Base-by-base conservation (phyloP, 2,113 vertebrate species). In the Aptenodytes forsteri region DNA sequence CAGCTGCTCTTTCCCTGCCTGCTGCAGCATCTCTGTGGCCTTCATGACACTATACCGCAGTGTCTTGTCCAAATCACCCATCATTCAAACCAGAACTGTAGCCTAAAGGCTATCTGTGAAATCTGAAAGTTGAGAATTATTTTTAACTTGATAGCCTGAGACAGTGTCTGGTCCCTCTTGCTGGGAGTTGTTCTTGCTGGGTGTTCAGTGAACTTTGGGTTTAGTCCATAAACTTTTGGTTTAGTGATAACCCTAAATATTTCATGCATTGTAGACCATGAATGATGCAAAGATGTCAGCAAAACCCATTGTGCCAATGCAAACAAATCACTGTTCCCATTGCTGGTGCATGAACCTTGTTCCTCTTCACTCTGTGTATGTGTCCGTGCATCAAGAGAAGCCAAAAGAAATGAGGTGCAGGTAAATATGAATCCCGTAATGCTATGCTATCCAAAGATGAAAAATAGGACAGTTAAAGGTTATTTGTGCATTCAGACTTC, bases 201-300 rank as follows among this genome's bases (percentile, higher is more conserved):
- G 83, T 92, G 94, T 97, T 96, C 92, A 10, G n/a, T 13, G 29
- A 54, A 32, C 36, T 95, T 94, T 94, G 87, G 89, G 50, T 86
- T 52, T 85, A 42, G 71, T 92, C 90, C 79, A 66, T 87, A 7
- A 91, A 29, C 56, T 67, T 89, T 81, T 2, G 10, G 44, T 82
- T 92, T 80, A 76, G 54, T 47, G 95, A 96, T 96, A 95, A 95
- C 91, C 91, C 54, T 5, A 38, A 54, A 94, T 94, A 79, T 83
- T 95, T 95, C 46, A 56, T 20, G 89, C 91, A 5, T 50, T 6
- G 1, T 42, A 73, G 93, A 19, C 56, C 13, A 1, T 38, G 93
- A 87, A 34, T n/a, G 81, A 87, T 58, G 46, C 87, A 30, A 55
- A 54, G 40, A 96, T 79, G 65, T 89, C 83, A 92, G 86, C 26